Evolutionary conservation across 2,888 invertebrate genomes (phyloP), one percentile per base, ranked within the genome.

Genomic region (Oxystoma pomonae): DNA sequence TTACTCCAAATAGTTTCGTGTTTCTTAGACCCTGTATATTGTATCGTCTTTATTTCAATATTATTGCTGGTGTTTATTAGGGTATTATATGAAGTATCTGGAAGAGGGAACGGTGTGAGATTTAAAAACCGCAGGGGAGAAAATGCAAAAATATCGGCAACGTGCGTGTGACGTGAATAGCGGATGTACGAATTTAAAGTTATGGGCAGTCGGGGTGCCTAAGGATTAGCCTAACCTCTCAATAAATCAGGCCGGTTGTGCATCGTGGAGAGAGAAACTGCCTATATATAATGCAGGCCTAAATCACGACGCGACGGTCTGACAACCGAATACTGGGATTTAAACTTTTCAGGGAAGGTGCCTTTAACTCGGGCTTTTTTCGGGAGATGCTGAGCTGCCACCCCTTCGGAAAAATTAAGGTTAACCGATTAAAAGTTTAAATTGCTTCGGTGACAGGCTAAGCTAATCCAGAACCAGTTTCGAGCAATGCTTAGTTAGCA

Each of bases 271-370:
- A 68, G 61, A 59, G 53, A 53, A 53, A 53, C 53, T 16, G 73
- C 75, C 75, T 76, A 75, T 76, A 76, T 78, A 77, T 66, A 78
- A 77, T 76, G 77, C 77, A 77, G 71, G 76, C 73, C 76, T 78
- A 78, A 78, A 78, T 78, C 78, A 77, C 76, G 72, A 68, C 73
- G 73, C 76, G 78, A 77, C 77, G 72, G 68, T 73, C 74, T 76
- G 78, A 77, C 77, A 78, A 74, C 74, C 75, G 75, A 75, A 76
- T 76, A 77, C 75, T 75, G 73, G 77, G 77, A 77, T 77, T 77
- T 76, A 73, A 73, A 66, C 72, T 75, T 75, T 73, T 73, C 71
- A 72, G 70, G 67, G 69, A 64, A 60, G 65, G 67, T 67, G 7
- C 53, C 53, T n/a, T 16, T 53, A 17, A 19, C 7, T 53, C 19